Conservation (phyloP, 2,797 vertebrate genomes). For the Gallinago solitaria region DNA sequence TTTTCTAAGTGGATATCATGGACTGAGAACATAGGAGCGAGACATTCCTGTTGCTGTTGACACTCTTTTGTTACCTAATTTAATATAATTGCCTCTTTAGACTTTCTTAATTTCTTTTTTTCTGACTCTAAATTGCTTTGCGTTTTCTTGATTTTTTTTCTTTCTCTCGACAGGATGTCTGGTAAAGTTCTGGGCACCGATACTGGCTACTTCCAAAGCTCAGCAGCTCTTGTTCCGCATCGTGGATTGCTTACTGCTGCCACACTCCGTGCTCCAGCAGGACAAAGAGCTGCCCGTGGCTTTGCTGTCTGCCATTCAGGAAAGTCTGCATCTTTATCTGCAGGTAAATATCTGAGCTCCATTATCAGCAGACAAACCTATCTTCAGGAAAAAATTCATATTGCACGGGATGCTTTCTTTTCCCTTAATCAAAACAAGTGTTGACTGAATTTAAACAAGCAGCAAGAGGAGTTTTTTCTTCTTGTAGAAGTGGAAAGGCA, state of each 20-base stretch:
- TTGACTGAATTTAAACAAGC: not conserved
- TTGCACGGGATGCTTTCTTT: not conserved
- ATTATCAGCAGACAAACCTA: not conserved
- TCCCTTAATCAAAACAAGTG: not conserved
- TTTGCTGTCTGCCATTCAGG: conserved; percentile 84
- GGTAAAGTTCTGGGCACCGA: conserved; percentile 94
- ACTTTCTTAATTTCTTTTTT: not conserved
- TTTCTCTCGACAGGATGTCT: conserved; percentile 82
- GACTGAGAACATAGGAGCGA: not conserved
- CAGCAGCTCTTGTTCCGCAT: conserved; percentile 93
- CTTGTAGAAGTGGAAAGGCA: not conserved
- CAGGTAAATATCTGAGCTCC: conserved; percentile 79
- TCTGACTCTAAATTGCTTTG: not conserved
- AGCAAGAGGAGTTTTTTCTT: not conserved
- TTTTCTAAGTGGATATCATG: not conserved
- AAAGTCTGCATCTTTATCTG: conserved; percentile 90
- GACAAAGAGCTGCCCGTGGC: conserved; percentile 83
- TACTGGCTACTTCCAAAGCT: conserved; percentile 92
- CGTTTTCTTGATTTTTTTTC: not conserved
- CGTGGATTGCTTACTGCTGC: conserved; percentile 90
- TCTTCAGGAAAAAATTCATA: not conserved
- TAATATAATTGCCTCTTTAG: not conserved
- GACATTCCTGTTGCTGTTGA: not conserved
- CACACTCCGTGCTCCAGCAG: conserved; percentile 87
- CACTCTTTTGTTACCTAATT: not conserved